Percentiles rank a stretch among this genome's conserved stretches.
Conservation (phyloP, 1,140 invertebrate genomes). For the Dreissena rostriformis region DNA sequence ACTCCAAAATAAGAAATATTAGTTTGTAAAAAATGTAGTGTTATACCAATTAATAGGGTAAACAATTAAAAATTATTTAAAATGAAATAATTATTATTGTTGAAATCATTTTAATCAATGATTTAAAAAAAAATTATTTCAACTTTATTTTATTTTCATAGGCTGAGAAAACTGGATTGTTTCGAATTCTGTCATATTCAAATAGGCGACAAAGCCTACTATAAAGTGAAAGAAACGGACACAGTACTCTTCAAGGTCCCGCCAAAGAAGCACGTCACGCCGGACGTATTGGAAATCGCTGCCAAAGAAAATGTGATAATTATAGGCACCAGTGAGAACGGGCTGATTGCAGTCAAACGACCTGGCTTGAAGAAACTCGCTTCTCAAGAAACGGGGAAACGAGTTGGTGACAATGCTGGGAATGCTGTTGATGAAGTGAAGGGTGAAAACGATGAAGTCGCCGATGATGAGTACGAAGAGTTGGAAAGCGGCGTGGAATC, state of each 20-base stretch:
- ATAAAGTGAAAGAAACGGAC: slow-evolving; percentile 85
- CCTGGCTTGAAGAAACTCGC: background rate
- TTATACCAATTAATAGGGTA: too few species aligned
- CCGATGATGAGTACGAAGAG: slow-evolving; percentile 57
- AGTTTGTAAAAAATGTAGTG: too few species aligned
- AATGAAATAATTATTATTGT: too few species aligned
- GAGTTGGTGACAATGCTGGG: background rate
- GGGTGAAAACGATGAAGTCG: slow-evolving; percentile 57
- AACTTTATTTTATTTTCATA: slow-evolving; percentile 66
- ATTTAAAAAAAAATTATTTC: too few species aligned
- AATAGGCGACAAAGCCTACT: slow-evolving; percentile 91
- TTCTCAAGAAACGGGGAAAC: background rate
- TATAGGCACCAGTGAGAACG: slow-evolving; percentile 30
- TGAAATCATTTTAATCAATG: too few species aligned
- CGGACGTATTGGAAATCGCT: slow-evolving; percentile 47
- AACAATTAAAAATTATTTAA: too few species aligned
- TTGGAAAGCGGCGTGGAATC: slow-evolving; percentile 54
- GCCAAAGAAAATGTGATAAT: slow-evolving; percentile 44
- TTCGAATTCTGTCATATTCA: slow-evolving; percentile 95
- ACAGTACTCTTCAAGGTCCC: slow-evolving; percentile 54
- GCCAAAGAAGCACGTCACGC: slow-evolving; percentile 60
- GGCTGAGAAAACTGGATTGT: slow-evolving; percentile 90
- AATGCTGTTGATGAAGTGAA: slow-evolving; percentile 78
- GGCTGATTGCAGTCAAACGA: slow-evolving; percentile 19
- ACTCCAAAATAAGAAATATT: too few species aligned